Percentiles rank a stretch among this genome's conserved stretches.
These are phyloP conservation scores for Menura novaehollandiae DNA, from an alignment of 2,113 vertebrate genomes.

Conservation along the genomic window DNA sequence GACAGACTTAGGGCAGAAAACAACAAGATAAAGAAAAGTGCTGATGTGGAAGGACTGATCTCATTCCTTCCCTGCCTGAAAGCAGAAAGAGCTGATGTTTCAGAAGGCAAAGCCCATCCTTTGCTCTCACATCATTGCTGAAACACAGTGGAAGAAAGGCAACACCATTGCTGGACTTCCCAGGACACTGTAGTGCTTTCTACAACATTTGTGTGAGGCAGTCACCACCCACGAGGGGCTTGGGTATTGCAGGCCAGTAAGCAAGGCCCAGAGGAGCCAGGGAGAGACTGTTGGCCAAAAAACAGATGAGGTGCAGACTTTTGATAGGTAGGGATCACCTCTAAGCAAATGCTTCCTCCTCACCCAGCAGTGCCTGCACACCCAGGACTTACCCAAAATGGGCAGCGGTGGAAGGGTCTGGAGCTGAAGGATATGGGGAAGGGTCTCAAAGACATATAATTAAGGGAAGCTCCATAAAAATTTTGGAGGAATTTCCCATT, in stretches of 20 bases:
- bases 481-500: not conserved
- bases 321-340: not conserved
- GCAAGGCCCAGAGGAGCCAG: not conserved
- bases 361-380: not conserved
- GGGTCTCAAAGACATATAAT: not conserved
- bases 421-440: not conserved
- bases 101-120: not conserved
- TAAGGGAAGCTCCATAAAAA: not conserved
- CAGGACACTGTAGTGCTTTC: not conserved
- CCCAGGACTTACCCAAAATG: not conserved
- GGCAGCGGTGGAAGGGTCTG: not conserved
- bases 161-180: accelerated
- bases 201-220: not conserved
- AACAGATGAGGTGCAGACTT: not conserved
- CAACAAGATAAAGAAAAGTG: constrained; percentile 52
- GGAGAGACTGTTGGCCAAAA: not conserved
- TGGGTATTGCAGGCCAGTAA: not conserved
- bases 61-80: constrained; percentile 22
- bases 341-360: not conserved
- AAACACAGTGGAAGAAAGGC: not conserved
- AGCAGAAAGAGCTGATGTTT: not conserved
- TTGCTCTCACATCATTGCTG: not conserved
- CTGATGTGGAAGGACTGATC: constrained; percentile 47
- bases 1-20: constrained; percentile 39
- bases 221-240: accelerated